These are phyloP conservation scores for Drosophila hamatofila DNA, from an alignment of 2,888 invertebrate species.

Conservation along the genomic window DNA sequence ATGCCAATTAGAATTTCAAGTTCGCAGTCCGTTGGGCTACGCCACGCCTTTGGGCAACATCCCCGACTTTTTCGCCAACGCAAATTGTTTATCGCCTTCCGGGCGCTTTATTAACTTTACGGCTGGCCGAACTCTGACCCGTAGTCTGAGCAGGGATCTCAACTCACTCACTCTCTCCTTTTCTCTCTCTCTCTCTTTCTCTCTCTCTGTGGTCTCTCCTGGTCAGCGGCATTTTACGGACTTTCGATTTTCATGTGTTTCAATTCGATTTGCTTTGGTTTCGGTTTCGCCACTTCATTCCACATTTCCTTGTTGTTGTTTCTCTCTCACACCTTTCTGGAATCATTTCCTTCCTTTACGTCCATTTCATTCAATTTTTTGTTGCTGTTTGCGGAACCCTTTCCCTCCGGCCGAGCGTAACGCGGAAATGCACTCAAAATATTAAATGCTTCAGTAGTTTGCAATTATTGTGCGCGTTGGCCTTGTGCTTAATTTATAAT, in stretches of 20 bases:
- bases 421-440: conserved; percentile 83
- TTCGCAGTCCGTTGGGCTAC: conserved; percentile 60
- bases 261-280: conserved; percentile 37
- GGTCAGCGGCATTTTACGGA: conserved; percentile 24
- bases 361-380: background rate
- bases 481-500: conserved; percentile 77
- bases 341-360: conserved; percentile 1
- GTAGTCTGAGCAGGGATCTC: conserved; percentile 13
- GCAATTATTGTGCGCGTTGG: conserved; percentile 67
- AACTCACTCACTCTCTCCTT: conserved; percentile 1
- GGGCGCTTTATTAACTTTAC: conserved; percentile 77
- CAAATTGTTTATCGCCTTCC: conserved; percentile 75
- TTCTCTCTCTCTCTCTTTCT: background rate
- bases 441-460: conserved; percentile 82
- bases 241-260: conserved; percentile 60
- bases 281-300: conserved; percentile 6
- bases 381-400: conserved; percentile 1
- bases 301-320: conserved; percentile 4
- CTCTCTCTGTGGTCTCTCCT: conserved; percentile 2
- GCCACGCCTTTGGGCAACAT: conserved; percentile 45
- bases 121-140: conserved; percentile 48
- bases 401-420: conserved; percentile 38
- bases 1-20: conserved; percentile 79
- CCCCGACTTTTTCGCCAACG: conserved; percentile 51
- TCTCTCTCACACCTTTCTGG: conserved; percentile 24